Evolutionary conservation across 2,113 vertebrate species (phyloP).

Genomic region (Montifringilla adamsi): DNA sequence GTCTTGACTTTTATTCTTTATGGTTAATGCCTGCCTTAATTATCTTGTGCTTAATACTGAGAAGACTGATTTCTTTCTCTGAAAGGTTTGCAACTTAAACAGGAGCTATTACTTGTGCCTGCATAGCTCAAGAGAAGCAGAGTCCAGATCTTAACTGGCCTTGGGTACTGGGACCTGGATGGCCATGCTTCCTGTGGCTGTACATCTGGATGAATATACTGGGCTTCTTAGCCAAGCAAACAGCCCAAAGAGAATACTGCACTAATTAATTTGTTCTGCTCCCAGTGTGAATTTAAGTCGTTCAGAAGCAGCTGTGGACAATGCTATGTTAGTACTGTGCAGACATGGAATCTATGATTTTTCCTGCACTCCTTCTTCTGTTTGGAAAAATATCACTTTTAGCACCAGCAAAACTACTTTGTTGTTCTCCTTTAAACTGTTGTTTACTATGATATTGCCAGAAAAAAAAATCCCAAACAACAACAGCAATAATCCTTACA

Average conservation of each 20-base stretch:
- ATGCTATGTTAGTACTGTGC: neutral
- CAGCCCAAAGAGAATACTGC: neutral
- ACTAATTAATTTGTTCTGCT: conserved; percentile 20
- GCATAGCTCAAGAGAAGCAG: neutral
- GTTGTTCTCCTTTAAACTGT: neutral
- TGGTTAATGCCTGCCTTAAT: neutral
- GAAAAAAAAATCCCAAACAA: neutral
- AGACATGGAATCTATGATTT: neutral
- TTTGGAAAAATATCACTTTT: neutral
- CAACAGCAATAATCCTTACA: conserved; percentile 36
- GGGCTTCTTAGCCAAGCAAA: neutral
- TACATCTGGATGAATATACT: neutral
- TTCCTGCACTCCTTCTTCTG: neutral
- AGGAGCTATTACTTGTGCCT: neutral
- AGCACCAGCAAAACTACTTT: neutral
- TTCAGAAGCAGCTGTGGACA: neutral
- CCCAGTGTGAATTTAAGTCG: neutral
- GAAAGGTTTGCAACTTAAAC: neutral
- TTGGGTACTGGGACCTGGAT: neutral
- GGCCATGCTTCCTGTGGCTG: neutral
- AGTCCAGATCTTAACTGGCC: neutral
- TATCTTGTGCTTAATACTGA: neutral
- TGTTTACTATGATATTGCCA: neutral
- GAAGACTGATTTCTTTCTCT: neutral
- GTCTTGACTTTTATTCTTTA: neutral